Conservation (phyloP, 2,888 invertebrate genomes). For the Alviniconcha strummeri region DNA sequence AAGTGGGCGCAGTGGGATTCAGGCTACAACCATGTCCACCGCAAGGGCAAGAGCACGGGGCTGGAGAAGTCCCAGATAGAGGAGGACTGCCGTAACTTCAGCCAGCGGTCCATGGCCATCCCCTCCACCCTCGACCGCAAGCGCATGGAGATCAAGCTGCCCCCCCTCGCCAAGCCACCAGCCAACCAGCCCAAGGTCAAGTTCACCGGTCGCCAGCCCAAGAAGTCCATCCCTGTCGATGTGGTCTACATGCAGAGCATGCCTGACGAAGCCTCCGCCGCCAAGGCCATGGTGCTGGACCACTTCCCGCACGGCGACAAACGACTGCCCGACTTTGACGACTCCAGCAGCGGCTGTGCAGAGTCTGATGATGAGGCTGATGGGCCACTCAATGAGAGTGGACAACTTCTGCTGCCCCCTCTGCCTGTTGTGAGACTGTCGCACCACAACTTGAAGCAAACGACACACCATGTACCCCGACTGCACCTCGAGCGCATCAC, state of each 20-base stretch:
- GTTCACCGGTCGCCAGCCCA: slow-evolving; percentile 23
- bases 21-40: slow-evolving; percentile 36
- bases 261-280: neutral
- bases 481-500: neutral
- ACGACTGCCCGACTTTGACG: slow-evolving; percentile 10
- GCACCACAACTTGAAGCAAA: neutral
- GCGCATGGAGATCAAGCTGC: slow-evolving; percentile 49
- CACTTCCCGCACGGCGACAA: neutral
- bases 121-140: slow-evolving; percentile 52
- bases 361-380: neutral
- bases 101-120: slow-evolving; percentile 46
- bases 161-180: slow-evolving; percentile 28
- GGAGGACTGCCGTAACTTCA: slow-evolving; percentile 28
- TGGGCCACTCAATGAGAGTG: neutral
- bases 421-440: neutral
- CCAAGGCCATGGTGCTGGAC: neutral
- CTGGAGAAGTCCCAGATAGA: slow-evolving; percentile 28
- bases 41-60: slow-evolving; percentile 27
- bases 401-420: neutral
- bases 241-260: neutral
- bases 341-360: neutral
- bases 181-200: slow-evolving; percentile 37
- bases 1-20: slow-evolving; percentile 53
- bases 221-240: neutral
- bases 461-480: slow-evolving; percentile 2